Conservation (phyloP, 2,888 invertebrate species). For the Dicranocentrus wangi region DNA sequence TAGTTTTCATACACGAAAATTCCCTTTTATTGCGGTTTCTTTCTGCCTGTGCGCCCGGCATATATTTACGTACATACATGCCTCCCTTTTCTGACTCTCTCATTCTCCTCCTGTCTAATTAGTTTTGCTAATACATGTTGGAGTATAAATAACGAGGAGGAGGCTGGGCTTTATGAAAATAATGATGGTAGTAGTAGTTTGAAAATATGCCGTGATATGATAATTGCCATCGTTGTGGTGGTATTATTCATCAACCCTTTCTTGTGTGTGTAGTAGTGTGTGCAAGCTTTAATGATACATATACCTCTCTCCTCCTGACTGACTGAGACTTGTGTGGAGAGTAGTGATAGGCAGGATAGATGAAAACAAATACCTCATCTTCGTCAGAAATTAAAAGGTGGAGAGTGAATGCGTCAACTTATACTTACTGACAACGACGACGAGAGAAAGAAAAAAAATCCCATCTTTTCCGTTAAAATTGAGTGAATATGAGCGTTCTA, state of each 20-base stretch:
- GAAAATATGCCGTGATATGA: not conserved
- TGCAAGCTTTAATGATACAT: too few species aligned
- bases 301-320: too few species aligned
- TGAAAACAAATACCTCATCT: too few species aligned
- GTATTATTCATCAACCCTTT: not conserved
- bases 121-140: conserved; percentile 42
- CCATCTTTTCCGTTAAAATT: too few species aligned
- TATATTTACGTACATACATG: not conserved
- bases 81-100: conserved; percentile 16
- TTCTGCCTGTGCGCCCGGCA: not conserved
- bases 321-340: too few species aligned
- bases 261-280: too few species aligned
- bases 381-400: too few species aligned
- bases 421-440: too few species aligned
- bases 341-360: too few species aligned
- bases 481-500: too few species aligned
- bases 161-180: not conserved
- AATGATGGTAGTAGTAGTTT: not conserved
- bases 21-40: not conserved
- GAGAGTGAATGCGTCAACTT: too few species aligned
- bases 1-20: not conserved
- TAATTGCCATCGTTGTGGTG: not conserved
- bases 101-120: conserved; percentile 38
- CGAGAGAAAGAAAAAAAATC: too few species aligned
- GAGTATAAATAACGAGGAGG: conserved; percentile 14